Percentiles rank a stretch among this genome's conserved stretches.
phyloP scores from a whole-genome alignment of 2,888 invertebrate genomes.

The Diabrotica balteata region DNA sequence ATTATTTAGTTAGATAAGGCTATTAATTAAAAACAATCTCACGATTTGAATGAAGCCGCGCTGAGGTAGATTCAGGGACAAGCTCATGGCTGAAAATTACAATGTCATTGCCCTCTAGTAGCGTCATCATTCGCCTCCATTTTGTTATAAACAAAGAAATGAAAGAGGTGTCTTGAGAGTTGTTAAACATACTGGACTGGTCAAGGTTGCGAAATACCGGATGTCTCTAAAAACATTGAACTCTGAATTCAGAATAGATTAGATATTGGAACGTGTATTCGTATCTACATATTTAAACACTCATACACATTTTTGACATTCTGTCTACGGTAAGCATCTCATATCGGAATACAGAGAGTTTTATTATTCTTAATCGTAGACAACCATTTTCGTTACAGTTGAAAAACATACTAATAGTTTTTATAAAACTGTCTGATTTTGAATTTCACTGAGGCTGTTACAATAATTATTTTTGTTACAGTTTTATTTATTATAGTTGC shows the following conservation, averaged over 20 bases:
- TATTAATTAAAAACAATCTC: slow-evolving; percentile 38
- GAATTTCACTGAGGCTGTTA: too few relatives aligned
- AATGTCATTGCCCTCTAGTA: slow-evolving; percentile 34
- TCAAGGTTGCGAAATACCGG: slow-evolving; percentile 22
- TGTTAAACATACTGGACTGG: slow-evolving; percentile 22
- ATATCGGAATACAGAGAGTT: too few relatives aligned
- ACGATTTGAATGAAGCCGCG: slow-evolving; percentile 30
- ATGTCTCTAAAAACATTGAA: slow-evolving; percentile 7
- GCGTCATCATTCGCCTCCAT: slow-evolving; percentile 28
- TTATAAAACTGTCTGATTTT: too few relatives aligned
- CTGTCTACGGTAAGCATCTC: too few relatives aligned
- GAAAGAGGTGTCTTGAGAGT: slow-evolving; percentile 18
- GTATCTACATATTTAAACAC: too few relatives aligned
- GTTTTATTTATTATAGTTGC: too few relatives aligned
- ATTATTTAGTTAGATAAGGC: slow-evolving; percentile 34
- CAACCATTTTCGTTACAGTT: too few relatives aligned
- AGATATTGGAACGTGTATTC: too few relatives aligned
- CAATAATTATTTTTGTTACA: too few relatives aligned
- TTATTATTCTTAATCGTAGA: too few relatives aligned
- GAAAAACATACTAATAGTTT: too few relatives aligned
- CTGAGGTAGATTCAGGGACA: slow-evolving; percentile 30
- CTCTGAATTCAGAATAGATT: background rate
- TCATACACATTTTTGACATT: too few relatives aligned
- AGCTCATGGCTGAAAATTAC: slow-evolving; percentile 33
- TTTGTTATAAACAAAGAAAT: slow-evolving; percentile 35